Percentiles rank a stretch among this genome's conserved stretches.
These are phyloP conservation scores for Apogon hyalosoma DNA, from an alignment of 2,797 vertebrate genomes.

Conservation along the genomic window DNA sequence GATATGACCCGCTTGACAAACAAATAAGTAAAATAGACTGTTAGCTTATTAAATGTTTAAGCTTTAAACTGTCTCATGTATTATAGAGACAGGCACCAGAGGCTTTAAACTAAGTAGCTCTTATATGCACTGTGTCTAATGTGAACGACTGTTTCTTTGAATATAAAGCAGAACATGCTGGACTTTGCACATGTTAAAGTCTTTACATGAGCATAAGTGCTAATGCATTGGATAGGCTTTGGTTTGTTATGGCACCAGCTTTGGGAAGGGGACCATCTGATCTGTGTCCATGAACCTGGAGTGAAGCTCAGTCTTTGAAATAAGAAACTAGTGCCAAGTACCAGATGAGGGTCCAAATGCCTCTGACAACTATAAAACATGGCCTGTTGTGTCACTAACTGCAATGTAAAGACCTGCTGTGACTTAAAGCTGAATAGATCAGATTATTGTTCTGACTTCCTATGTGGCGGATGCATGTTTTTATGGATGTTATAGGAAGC, in stretches of 20 bases:
- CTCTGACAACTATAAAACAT: slow-evolving; percentile 37
- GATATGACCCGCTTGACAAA: no score
- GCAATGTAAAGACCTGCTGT: slow-evolving; percentile 9
- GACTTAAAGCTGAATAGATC: not conserved
- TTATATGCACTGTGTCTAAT: not conserved
- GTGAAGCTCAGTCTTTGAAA: slow-evolving; percentile 53
- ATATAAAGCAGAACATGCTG: slow-evolving; percentile 8
- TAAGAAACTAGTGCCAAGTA: slow-evolving; percentile 24
- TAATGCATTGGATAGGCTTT: slow-evolving; percentile 16
- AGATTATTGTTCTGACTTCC: slow-evolving; percentile 10
- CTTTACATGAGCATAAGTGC: slow-evolving; percentile 6
- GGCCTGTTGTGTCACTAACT: slow-evolving; percentile 20
- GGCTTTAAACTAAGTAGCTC: not conserved
- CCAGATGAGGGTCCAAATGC: slow-evolving; percentile 40
- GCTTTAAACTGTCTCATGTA: no score
- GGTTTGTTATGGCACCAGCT: slow-evolving; percentile 4
- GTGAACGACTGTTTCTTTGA: slow-evolving; percentile 1
- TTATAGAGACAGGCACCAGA: no score
- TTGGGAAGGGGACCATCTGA: slow-evolving; percentile 34
- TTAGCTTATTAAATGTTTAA: no score
- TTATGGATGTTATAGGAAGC: slow-evolving; percentile 2
- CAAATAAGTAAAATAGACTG: no score
- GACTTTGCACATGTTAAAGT: slow-evolving; percentile 5
- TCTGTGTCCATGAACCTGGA: slow-evolving; percentile 36
- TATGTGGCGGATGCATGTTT: slow-evolving; percentile 2